phyloP scores from a whole-genome alignment of 2,113 vertebrate genomes.

The Eulemur rufifrons region DNA sequence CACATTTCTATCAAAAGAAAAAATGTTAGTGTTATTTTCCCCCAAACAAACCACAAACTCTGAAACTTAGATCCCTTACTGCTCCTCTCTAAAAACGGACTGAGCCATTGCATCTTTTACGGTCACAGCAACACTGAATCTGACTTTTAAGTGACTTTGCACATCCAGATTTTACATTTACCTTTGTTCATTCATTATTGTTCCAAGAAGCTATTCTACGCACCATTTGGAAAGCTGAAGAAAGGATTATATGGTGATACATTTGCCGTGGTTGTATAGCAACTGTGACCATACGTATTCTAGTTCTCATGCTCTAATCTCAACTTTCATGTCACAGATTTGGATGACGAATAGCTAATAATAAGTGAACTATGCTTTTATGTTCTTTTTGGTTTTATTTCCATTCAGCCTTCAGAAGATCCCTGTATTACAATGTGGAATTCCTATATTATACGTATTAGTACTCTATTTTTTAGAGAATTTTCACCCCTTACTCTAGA shows the following conservation, averaged over 20 bases:
- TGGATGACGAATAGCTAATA: background rate
- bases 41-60: background rate
- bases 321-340: background rate
- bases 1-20: constrained; percentile 7
- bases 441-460: background rate
- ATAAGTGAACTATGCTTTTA: background rate
- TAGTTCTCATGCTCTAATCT: background rate
- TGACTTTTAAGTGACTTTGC: constrained; percentile 1
- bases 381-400: background rate
- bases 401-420: background rate
- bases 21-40: background rate
- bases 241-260: background rate
- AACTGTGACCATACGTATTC: background rate
- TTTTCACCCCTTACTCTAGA: background rate
- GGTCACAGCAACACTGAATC: background rate
- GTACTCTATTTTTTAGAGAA: background rate
- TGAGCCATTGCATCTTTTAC: background rate
- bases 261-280: background rate
- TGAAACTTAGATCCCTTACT: background rate
- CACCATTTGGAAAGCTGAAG: background rate
- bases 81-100: background rate
- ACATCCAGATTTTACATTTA: background rate
- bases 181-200: background rate
- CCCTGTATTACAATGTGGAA: background rate
- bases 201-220: background rate